Percentiles rank a stretch among this genome's conserved stretches.
phyloP scores from a whole-genome alignment of 2,113 vertebrate species.

The Thunnus maccoyii region DNA sequence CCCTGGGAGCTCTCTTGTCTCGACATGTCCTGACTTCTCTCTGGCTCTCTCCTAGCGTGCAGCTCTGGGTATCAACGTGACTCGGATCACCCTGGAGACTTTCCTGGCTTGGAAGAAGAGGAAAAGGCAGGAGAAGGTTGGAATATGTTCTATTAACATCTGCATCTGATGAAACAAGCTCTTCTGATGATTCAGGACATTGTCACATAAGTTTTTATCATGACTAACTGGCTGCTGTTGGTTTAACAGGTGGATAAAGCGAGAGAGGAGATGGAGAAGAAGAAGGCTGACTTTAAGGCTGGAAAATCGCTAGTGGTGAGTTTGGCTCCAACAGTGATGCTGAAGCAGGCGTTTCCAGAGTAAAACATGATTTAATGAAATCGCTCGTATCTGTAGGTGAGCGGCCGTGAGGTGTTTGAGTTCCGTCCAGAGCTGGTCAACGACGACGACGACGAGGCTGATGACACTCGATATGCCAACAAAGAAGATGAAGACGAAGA shows the following conservation, averaged over 20 bases:
- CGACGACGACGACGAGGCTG: slow-evolving; percentile 95
- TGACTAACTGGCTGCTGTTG: not conserved
- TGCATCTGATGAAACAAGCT: not conserved
- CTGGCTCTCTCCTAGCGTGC: slow-evolving; percentile 85
- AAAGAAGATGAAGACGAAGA: slow-evolving; percentile 83
- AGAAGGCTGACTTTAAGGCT: slow-evolving; percentile 98
- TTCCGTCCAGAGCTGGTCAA: slow-evolving; percentile 95
- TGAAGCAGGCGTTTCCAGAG: accelerated
- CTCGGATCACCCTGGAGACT: slow-evolving; percentile 97
- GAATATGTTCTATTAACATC: not conserved
- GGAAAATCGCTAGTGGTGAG: slow-evolving; percentile 93
- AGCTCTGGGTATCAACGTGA: slow-evolving; percentile 93
- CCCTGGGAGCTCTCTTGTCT: not conserved
- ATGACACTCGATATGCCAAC: slow-evolving; percentile 87
- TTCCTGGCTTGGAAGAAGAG: slow-evolving; percentile 99
- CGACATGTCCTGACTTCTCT: not conserved
- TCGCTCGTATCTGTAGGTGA: slow-evolving; percentile 85
- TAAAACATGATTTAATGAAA: not conserved
- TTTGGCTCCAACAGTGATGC: not conserved
- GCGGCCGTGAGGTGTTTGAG: slow-evolving; percentile 97
- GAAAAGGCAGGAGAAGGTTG: slow-evolving; percentile 96
- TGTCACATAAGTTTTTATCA: too few species aligned
- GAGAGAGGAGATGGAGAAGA: slow-evolving; percentile 95
- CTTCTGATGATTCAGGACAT: not conserved
- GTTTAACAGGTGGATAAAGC: slow-evolving; percentile 85